These are phyloP conservation scores for Sula dactylatra DNA, from an alignment of 2,113 vertebrate genomes.

Conservation along the genomic window DNA sequence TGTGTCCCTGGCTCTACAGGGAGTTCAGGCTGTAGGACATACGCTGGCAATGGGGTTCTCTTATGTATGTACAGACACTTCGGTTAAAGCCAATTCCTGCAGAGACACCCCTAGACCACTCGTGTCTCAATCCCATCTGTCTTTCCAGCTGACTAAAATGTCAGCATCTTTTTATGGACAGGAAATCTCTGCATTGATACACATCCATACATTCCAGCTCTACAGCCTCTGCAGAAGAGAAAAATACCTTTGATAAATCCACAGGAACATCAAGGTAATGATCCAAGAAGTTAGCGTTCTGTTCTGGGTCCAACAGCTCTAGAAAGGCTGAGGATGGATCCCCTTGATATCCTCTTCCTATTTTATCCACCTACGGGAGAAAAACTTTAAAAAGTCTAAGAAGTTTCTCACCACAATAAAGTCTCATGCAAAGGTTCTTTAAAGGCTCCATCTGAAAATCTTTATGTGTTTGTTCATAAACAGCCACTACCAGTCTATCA, in stretches of 20 bases:
- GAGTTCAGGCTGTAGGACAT: not conserved
- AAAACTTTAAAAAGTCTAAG: not conserved
- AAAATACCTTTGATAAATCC: conserved; percentile 90
- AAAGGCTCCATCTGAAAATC: not conserved
- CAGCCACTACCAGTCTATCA: not conserved
- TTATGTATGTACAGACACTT: not conserved
- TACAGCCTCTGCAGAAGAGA: not conserved
- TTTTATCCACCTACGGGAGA: conserved; percentile 90
- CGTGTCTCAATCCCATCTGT: not conserved
- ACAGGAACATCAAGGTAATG: conserved; percentile 97
- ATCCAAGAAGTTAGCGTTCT: conserved; percentile 96
- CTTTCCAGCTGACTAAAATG: not conserved
- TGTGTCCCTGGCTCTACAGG: not conserved
- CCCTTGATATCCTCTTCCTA: conserved; percentile 95
- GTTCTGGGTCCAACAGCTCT: conserved; percentile 94
- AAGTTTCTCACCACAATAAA: not conserved
- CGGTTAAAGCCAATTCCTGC: not conserved
- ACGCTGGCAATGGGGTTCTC: not conserved
- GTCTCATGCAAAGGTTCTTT: not conserved
- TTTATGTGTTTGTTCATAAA: not conserved
- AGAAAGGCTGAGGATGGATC: conserved; percentile 94
- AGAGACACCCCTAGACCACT: not conserved
- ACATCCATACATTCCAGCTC: not conserved
- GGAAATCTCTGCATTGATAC: not conserved
- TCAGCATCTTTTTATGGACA: not conserved